Base-by-base conservation (phyloP, 2,797 vertebrate genomes). In the Neopelma chrysocephalum region DNA sequence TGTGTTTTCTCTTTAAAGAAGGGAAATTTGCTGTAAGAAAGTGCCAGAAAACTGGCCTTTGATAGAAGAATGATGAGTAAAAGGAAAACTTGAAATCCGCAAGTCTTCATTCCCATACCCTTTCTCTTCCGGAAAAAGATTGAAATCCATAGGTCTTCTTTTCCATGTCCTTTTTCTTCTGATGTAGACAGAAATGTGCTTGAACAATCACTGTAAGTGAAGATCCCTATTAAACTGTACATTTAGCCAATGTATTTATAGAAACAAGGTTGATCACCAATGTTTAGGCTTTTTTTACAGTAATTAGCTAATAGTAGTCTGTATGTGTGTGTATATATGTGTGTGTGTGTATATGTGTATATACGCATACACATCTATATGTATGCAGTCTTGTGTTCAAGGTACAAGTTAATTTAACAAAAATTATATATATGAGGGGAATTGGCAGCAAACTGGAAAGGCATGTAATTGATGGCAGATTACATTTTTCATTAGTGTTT, bases 381-480 rank as follows among this genome's bases (percentile, higher is more conserved):
- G 14, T 62, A n/a, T 47, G 12, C 2, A 38, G 13, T 58, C 25
- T 73, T 69, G 12, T 6, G 11, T 81, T 94, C 45, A 68, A 75
- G 82, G 2, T 42, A 4, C 5, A 84, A 72, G 34, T 43, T 60
- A 62, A 54, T 65, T 51, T 26, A 79, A 48, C 4, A 62, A 45
- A 90, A 81, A 34, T 11, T 18, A 56, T 57, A 65, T 54, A 34
- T 36, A 66, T 50, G 4, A 56, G 3, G 2, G 6, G 4, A 69
- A 79, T 36, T 42, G 2, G 1, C 29, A 88, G 15, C 11, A 70
- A 51, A 77, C 1, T 50, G 12, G 38, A 70, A 80, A 62, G 13
- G 22, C 6, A 48, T 9, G 57, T 1, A 25, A 15, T 7, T 56
- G 38, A 34, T 42, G 4, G 0, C 4, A 3, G 8, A 26, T 38